These are phyloP conservation scores for Lacerta viridis DNA, from an alignment of 2,797 vertebrate species.

Conservation along the genomic window DNA sequence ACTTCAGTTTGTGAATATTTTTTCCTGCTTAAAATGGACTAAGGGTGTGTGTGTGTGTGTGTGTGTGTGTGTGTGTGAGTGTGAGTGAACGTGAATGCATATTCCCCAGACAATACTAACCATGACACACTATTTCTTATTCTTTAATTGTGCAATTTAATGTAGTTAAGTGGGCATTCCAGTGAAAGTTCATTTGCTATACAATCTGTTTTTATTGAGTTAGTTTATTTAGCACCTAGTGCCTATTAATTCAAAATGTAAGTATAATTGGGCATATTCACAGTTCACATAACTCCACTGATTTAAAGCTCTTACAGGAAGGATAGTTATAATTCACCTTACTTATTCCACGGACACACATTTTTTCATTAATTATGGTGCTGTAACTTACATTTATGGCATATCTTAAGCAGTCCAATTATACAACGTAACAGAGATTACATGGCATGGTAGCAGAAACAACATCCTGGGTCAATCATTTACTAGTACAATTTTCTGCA, in stretches of 20 bases:
- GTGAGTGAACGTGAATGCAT: constrained; percentile 1
- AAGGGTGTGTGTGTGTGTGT: constrained; percentile 34
- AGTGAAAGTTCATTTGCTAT: constrained; percentile 43
- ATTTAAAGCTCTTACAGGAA: constrained; percentile 1
- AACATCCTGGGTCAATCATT: constrained; percentile 24
- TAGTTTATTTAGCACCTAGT: constrained; percentile 44
- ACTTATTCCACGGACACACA: constrained; percentile 30
- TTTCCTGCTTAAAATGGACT: not conserved
- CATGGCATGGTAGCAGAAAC: constrained; percentile 50
- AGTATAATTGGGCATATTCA: constrained; percentile 40
- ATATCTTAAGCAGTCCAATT: constrained; percentile 36
- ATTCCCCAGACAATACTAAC: constrained; percentile 13
- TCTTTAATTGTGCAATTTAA: constrained; percentile 36
- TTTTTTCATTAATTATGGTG: constrained; percentile 47
- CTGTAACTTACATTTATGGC: constrained; percentile 41
- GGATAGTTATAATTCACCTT: not conserved
- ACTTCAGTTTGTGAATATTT: not conserved
- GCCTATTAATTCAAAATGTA: constrained; percentile 8
- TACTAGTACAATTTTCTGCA: constrained; percentile 25
- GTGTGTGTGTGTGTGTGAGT: not conserved
- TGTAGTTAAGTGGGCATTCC: constrained; percentile 40
- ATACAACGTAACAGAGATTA: constrained; percentile 34
- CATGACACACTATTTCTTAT: constrained; percentile 14
- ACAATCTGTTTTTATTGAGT: constrained; percentile 36
- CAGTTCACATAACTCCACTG: constrained; percentile 9